These are phyloP conservation scores for Mantis religiosa DNA, from an alignment of 2,888 invertebrate species.

Conservation along the genomic window DNA sequence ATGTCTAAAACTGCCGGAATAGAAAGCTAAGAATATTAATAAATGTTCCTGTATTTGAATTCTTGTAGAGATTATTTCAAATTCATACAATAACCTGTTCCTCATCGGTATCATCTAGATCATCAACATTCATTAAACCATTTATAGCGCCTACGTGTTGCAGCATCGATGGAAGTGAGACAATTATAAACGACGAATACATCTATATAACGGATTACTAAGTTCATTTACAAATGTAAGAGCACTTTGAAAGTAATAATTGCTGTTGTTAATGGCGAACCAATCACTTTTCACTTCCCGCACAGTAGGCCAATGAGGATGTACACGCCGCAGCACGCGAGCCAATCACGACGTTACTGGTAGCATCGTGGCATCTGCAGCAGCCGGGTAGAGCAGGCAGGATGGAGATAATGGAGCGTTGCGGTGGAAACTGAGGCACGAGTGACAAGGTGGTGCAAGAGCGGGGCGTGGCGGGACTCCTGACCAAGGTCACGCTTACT, in stretches of 20 bases:
- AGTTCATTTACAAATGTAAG: conserved; percentile 37
- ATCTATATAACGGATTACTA: not conserved
- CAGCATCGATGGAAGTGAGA: conserved; percentile 62
- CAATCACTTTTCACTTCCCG: conserved; percentile 36
- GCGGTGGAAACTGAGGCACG: not conserved
- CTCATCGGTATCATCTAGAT: conserved; percentile 1
- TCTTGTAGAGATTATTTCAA: not conserved
- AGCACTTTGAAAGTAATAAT: not conserved
- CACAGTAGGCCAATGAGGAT: not conserved
- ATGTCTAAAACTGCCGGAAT: not conserved
- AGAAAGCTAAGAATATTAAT: not conserved
- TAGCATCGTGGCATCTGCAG: not conserved
- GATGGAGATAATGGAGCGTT: not conserved
- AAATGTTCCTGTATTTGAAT: not conserved
- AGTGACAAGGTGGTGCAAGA: not conserved
- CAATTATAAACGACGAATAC: conserved; percentile 54
- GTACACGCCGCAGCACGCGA: not conserved
- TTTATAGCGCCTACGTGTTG: conserved; percentile 35
- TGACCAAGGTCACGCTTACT: not conserved
- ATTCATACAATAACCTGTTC: conserved; percentile 13
- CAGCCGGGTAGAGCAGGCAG: not conserved
- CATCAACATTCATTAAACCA: not conserved
- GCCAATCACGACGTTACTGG: not conserved
- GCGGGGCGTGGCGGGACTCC: not conserved
- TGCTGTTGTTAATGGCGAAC: conserved; percentile 43